Conservation (phyloP, 2,797 vertebrate genomes). For the Phrynocephalus vlangalii region DNA sequence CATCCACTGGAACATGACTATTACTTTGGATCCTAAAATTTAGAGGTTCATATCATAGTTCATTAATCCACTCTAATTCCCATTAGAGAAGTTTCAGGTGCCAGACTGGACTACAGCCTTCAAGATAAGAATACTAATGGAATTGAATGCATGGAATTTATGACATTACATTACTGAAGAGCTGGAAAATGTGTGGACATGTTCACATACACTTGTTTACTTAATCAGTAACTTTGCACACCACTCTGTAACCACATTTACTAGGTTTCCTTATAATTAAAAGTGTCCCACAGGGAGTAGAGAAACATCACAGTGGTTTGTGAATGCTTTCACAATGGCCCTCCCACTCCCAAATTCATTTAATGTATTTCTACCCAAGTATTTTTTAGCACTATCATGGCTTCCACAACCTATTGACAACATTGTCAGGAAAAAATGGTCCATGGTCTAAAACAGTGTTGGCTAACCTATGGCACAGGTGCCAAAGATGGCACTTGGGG, state of each 20-base stretch:
- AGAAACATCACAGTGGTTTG: not conserved
- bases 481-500: too few species aligned
- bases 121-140: not conserved
- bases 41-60: conserved; percentile 45
- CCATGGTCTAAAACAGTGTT: too few species aligned
- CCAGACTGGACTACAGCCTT: conserved; percentile 33
- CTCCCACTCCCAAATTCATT: too few species aligned
- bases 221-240: not conserved
- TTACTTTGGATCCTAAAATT: conserved; percentile 34
- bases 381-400: too few species aligned
- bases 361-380: too few species aligned
- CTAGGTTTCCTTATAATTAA: too few species aligned
- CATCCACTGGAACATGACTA: conserved; percentile 37
- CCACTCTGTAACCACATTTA: not conserved
- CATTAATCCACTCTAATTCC: conserved; percentile 29
- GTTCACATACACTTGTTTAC: not conserved
- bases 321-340: too few species aligned
- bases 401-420: too few species aligned
- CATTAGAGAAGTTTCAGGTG: conserved; percentile 36
- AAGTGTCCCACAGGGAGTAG: not conserved
- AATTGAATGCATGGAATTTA: not conserved
- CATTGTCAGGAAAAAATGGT: too few species aligned
- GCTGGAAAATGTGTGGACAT: not conserved
- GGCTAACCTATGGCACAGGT: too few species aligned
- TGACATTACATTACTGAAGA: not conserved